Evolutionary conservation across 2,888 invertebrate species (phyloP).

Genomic region (Oscheius onirici): DNA sequence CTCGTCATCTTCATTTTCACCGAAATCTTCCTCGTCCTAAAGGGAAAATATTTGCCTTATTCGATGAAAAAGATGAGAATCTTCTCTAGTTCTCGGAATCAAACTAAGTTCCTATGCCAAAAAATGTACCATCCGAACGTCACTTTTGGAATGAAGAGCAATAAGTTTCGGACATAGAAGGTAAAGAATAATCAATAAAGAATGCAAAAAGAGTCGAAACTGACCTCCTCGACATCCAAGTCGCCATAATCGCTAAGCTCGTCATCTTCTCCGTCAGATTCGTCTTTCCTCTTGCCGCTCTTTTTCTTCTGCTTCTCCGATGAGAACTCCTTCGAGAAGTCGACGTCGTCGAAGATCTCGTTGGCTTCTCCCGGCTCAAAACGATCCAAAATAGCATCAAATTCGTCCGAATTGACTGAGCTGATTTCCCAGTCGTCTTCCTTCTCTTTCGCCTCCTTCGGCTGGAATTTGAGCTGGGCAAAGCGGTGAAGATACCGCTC

Average conservation of each 20-base stretch:
- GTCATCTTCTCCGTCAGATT: slow-evolving; percentile 56
- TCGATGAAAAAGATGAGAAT: too few relatives aligned
- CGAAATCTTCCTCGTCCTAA: slow-evolving; percentile 15
- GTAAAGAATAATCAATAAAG: neutral
- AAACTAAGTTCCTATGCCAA: too few relatives aligned
- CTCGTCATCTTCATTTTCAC: slow-evolving; percentile 48
- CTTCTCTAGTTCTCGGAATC: too few relatives aligned
- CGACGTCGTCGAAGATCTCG: slow-evolving; percentile 76
- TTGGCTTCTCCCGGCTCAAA: slow-evolving; percentile 72
- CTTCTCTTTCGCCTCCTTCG: slow-evolving; percentile 39
- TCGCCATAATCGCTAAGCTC: slow-evolving; percentile 53
- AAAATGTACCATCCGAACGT: too few relatives aligned
- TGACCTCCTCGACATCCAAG: slow-evolving; percentile 35
- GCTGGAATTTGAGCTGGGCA: slow-evolving; percentile 51
- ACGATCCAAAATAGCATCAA: slow-evolving; percentile 78
- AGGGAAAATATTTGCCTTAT: neutral
- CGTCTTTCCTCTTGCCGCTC: slow-evolving; percentile 55
- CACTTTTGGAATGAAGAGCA: too few relatives aligned
- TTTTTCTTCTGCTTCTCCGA: slow-evolving; percentile 56
- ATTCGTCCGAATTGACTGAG: slow-evolving; percentile 83
- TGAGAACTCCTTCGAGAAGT: slow-evolving; percentile 76
- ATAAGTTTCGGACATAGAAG: neutral
- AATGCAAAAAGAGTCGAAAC: slow-evolving; percentile 24
- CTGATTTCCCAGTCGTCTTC: slow-evolving; percentile 78
- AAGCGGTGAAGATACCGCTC: slow-evolving; percentile 84